Conservation (phyloP, 2,797 vertebrate species). For the Cichlasoma orientale region DNA sequence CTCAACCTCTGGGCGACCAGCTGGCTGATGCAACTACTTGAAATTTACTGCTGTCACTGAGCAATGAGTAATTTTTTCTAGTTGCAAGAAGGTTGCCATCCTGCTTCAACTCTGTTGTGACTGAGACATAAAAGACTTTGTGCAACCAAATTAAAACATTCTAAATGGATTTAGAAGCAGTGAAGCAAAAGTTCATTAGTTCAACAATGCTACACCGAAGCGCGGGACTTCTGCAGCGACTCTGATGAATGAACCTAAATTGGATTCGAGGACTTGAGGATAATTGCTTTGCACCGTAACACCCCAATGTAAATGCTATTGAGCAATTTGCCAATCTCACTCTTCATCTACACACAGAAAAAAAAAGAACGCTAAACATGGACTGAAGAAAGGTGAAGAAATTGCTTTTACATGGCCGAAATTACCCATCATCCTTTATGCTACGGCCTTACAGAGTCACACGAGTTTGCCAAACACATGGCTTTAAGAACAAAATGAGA, state of each 20-base stretch:
- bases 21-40: not conserved
- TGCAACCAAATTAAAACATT: not conserved
- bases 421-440: constrained; percentile 52
- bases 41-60: not conserved
- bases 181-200: not conserved
- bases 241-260: constrained; percentile 8
- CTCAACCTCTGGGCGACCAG: not conserved
- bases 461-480: constrained; percentile 17
- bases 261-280: not conserved
- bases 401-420: constrained; percentile 57
- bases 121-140: not conserved
- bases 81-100: not conserved
- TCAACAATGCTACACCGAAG: not conserved
- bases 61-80: too few species aligned
- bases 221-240: constrained; percentile 47
- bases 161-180: not conserved
- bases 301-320: constrained; percentile 62
- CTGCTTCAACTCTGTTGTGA: not conserved
- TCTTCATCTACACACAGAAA: constrained; percentile 40
- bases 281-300: constrained; percentile 19
- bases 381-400: constrained; percentile 65
- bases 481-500: constrained; percentile 13
- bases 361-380: constrained; percentile 46
- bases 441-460: constrained; percentile 14
- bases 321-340: constrained; percentile 43